Base-by-base conservation (phyloP, 2,888 invertebrate species). In the Philereme vetulata region DNA sequence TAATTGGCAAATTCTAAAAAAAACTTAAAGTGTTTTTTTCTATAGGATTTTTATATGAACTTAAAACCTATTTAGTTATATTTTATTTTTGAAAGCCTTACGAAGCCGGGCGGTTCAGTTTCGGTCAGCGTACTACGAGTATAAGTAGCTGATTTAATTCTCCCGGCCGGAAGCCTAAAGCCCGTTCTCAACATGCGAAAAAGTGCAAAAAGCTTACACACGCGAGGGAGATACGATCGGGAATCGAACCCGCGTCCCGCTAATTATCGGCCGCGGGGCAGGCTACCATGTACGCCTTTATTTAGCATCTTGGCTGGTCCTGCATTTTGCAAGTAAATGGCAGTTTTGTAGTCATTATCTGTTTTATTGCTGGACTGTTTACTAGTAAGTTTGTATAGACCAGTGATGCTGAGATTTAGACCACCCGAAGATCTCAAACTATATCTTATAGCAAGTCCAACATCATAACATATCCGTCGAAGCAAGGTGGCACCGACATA, bases 141-240 rank as follows among this genome's bases (percentile, higher is more conserved):
- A 38, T 56, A 57, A 51, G 48, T 52, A 56, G 55, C 51, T 44
- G 11, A 48, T 47, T 52, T 40, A 9, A 50, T 9, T n/a, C 4
- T 4, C 47, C 8, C 42, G 34, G 50, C 45, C 52, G 61, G 61
- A 56, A 51, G 61, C 44, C 49, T 44, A 52, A 53, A 54, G 48
- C 62, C 57, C 33, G 62, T 62, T 58, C 9, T 32, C 9, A 32
- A 40, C 49, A 36, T 51, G 60, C 58, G 50, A 61, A 61, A 51
- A 71, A 70, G 62, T 52, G 34, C 54, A 60, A 64, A 68, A 61
- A 51, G 56, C 5, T 62, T 62, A 70, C 68, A 60, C 78, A 77
- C 76, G 74, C 77, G 72, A 67, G 47, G 45, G 49, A 62, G 78
- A 79, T 78, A 75, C 63, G 61, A 76, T 77, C 78, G 56, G 63